phyloP scores from a whole-genome alignment of 2,797 vertebrate species.

The Mormyrus proboscirostris region DNA sequence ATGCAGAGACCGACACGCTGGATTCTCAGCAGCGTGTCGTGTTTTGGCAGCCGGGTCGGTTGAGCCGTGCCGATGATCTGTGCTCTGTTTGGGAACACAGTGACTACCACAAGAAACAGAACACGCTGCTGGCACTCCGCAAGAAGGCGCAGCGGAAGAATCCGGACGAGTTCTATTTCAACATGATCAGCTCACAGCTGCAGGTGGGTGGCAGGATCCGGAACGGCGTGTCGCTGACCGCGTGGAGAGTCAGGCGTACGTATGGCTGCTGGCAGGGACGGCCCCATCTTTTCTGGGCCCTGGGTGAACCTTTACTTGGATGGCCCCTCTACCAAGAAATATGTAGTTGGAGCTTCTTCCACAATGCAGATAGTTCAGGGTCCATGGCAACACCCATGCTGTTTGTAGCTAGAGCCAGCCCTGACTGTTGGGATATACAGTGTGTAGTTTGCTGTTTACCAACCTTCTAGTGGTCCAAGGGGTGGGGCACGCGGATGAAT shows the following conservation, averaged over 20 bases:
- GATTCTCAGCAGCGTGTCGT: neutral
- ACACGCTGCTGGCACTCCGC: conserved; percentile 75
- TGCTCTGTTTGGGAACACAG: conserved; percentile 49
- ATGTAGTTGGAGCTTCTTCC: neutral
- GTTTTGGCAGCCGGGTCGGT: neutral
- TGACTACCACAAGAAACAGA: conserved; percentile 86
- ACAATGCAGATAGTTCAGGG: neutral
- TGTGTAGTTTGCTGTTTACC: neutral
- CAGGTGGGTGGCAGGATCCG: conserved; percentile 58
- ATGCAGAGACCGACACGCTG: neutral
- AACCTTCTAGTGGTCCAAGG: neutral
- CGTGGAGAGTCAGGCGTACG: neutral
- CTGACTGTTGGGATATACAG: neutral
- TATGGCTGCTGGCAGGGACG: neutral
- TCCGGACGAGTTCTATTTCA: conserved; percentile 92
- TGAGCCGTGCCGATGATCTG: neutral
- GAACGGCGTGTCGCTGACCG: neutral
- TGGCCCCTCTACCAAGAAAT: neutral
- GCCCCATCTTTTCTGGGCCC: neutral
- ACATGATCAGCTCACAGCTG: conserved; percentile 77
- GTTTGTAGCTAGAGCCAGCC: neutral
- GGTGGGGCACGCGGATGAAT: neutral
- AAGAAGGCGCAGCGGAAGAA: conserved; percentile 94
- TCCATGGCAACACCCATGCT: neutral
- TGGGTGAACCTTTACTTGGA: neutral